Evolutionary conservation across 2,888 invertebrate genomes (phyloP).

Genomic region (Chalcosyrphus nemorum): DNA sequence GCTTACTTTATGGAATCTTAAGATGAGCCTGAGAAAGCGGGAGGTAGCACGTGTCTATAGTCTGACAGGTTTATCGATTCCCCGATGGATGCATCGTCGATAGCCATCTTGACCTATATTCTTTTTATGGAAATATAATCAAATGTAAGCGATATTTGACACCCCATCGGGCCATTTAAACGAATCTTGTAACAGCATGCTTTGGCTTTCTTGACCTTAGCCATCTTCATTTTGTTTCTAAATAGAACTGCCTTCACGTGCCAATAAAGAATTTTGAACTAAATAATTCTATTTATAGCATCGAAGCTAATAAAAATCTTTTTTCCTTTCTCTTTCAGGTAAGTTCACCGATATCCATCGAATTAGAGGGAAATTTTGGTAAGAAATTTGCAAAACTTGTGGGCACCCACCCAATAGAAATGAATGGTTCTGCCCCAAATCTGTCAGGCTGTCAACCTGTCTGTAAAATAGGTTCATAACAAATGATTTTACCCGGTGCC

Average conservation of each 20-base stretch:
- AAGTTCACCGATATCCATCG: constrained; percentile 25
- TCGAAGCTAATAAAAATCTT: constrained; percentile 14
- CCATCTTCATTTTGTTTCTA: background rate
- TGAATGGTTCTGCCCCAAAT: constrained; percentile 29
- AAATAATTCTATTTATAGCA: background rate
- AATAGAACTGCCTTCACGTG: background rate
- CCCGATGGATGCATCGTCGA: background rate
- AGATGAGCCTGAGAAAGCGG: background rate
- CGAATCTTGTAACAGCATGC: background rate
- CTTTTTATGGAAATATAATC: background rate
- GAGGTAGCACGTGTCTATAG: constrained; percentile 8
- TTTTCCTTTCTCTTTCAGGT: constrained; percentile 51
- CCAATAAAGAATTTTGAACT: background rate
- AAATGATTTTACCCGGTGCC: constrained; percentile 3
- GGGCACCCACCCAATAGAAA: background rate
- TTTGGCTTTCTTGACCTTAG: background rate
- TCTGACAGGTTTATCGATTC: constrained; percentile 23
- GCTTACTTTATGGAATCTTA: constrained; percentile 5
- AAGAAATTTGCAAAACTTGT: constrained; percentile 17
- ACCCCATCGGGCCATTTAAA: background rate
- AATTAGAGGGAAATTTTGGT: background rate
- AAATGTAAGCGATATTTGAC: background rate
- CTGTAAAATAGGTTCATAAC: constrained; percentile 21
- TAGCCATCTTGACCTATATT: background rate
- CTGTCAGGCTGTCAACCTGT: constrained; percentile 37